Evolutionary conservation across 2,797 vertebrate genomes (phyloP), one percentile per base, ranked within the genome.

Genomic region (Spea hammondii): DNA sequence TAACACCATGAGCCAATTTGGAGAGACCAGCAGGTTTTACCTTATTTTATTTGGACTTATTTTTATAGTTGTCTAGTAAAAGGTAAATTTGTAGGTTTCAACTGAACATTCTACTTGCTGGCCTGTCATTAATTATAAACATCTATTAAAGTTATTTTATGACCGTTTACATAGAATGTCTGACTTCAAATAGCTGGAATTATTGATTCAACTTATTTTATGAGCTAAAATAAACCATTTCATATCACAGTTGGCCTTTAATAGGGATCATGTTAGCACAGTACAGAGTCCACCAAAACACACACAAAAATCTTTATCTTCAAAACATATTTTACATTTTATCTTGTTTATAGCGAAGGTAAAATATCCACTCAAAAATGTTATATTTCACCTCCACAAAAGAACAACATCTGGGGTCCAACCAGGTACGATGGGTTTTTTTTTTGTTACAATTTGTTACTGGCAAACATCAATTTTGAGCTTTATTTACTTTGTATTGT

Each of bases 1-100:
- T 14, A 73, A 54, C 11, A 64, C 14, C 12, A 60, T 47, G 55
- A 77, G 74, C 70, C 79, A 82, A 72, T 68, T 81, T 81, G 79
- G 79, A 80, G 76, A 51, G 62, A 53, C 62, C 57, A 32, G 62
- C n/a, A 59, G 55, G 51, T 59, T 82, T 62, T 53, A 51, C 14
- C 6, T 48, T 62, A 17, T 67, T 74, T 72, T 73, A 72, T 77
- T 7, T 68, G 74, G 13, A 5, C 70, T 71, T 50, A 45, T 69
- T 44, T 54, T 8, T 32, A 13, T 10, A 54, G 47, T 48, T 69
- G 64, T 72, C 64, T 48, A 64, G 64, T 54, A 72, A 53, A 65
- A 60, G 53, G 62, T 72, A 66, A 6, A 80, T 17, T 59, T 60
- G 68, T 67, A 60, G 74, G 65, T 67, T 13, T 60, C 46, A 6